Evolutionary conservation across 1,140 invertebrate species (phyloP).

Genomic region (Protaetia brevitarsis): DNA sequence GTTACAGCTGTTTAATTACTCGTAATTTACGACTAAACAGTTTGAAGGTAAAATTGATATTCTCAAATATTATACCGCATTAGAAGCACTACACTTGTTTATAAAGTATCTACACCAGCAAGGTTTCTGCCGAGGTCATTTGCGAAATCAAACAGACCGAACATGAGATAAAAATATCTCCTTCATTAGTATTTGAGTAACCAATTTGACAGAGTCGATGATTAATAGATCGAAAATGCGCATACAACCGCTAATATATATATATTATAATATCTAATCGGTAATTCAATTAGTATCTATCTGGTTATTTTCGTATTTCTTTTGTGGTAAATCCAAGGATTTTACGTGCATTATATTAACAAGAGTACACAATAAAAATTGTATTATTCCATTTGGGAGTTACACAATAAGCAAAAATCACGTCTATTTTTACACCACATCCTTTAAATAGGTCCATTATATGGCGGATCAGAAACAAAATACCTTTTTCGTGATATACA

Average conservation of each 20-base stretch:
- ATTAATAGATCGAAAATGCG: not conserved
- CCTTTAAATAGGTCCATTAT: not conserved
- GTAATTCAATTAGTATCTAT: not conserved
- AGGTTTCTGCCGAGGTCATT: not conserved
- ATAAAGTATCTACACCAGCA: not conserved
- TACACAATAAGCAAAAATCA: too few relatives aligned
- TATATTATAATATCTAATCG: not conserved
- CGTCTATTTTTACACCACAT: not conserved
- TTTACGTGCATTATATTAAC: not conserved
- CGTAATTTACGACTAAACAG: too few relatives aligned
- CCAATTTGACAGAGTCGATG: not conserved
- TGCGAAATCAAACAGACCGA: not conserved
- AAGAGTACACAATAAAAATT: not conserved
- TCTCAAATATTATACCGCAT: too few relatives aligned
- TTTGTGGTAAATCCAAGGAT: not conserved
- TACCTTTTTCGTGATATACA: too few relatives aligned
- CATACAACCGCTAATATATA: not conserved
- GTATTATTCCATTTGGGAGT: not conserved
- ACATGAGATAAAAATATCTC: not conserved
- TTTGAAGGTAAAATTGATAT: too few relatives aligned
- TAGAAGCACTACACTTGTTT: too few relatives aligned
- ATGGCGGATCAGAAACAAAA: not conserved
- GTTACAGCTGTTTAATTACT: too few relatives aligned
- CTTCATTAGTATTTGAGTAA: not conserved
- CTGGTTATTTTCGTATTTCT: not conserved